Conservation (phyloP, 2,797 vertebrate genomes). For the Gephyroberyx darwinii region DNA sequence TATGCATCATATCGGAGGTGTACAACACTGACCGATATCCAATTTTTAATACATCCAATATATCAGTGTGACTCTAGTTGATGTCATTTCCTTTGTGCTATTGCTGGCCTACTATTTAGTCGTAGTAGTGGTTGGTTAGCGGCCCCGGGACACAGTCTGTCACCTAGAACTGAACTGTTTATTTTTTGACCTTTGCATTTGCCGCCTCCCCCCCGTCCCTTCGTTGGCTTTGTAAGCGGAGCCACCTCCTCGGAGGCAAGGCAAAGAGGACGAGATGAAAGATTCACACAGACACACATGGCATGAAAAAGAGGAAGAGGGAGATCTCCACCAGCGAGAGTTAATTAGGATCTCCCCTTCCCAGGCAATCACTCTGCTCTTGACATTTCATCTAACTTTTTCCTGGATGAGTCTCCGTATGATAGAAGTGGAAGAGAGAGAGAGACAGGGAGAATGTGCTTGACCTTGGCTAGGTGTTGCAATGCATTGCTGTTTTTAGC, state of each 20-base stretch:
- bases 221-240: conserved; percentile 62
- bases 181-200: conserved; percentile 79
- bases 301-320: conserved; percentile 52
- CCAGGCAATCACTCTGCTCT: conserved; percentile 74
- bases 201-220: conserved; percentile 65
- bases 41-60: background rate
- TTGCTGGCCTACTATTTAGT: conserved; percentile 30
- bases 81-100: conserved; percentile 22
- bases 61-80: conserved; percentile 6
- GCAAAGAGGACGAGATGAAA: conserved; percentile 69
- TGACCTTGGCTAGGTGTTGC: conserved; percentile 71
- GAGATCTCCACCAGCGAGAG: conserved; percentile 71
- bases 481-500: conserved; percentile 65
- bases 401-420: conserved; percentile 68
- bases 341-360: conserved; percentile 77
- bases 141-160: conserved; percentile 57
- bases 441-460: conserved; percentile 41
- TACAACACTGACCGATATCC: conserved; percentile 3
- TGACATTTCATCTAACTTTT: conserved; percentile 79
- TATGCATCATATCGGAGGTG: too few relatives aligned
- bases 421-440: conserved; percentile 41
- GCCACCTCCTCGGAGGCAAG: conserved; percentile 64
- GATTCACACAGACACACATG: conserved; percentile 59
- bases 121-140: conserved; percentile 32
- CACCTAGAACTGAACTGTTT: conserved; percentile 70